A percentile compares a stretch with the other conserved stretches of the same genome.
phyloP scores from a whole-genome alignment of 2,888 invertebrate species.

The Agrypnus murinus region DNA sequence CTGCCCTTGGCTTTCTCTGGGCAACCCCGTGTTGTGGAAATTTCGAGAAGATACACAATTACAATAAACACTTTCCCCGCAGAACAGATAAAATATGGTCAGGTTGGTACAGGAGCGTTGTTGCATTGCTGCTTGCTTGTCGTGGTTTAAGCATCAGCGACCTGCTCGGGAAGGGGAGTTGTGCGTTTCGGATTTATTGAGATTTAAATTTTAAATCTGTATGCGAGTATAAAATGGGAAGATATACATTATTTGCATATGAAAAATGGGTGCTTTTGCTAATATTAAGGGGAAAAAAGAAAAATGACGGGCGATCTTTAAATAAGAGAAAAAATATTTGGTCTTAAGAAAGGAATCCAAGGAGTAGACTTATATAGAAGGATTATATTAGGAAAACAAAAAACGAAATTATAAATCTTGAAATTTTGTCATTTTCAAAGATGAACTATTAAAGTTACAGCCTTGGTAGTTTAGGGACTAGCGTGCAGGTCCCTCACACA shows the following conservation, averaged over 20 bases:
- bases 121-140: constrained; percentile 5
- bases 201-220: constrained; percentile 36
- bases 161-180: neutral
- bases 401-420: no score
- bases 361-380: no score
- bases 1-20: constrained; percentile 37
- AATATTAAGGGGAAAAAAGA: neutral
- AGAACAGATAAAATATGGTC: constrained; percentile 10
- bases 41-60: constrained; percentile 29
- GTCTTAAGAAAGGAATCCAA: no score
- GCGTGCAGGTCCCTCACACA: no score
- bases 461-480: no score
- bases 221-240: neutral
- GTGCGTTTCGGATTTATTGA: neutral
- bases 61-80: constrained; percentile 34
- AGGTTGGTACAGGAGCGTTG: no score
- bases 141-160: constrained; percentile 15
- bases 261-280: constrained; percentile 8
- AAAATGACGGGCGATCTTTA: no score
- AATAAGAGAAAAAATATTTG: no score
- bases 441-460: no score
- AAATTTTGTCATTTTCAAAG: no score
- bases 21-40: constrained; percentile 29
- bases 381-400: no score
- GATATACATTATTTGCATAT: constrained; percentile 13